These are phyloP conservation scores for Palythoa grandiflora DNA, from an alignment of 92 coral and sea anemone species.

Conservation along the genomic window DNA sequence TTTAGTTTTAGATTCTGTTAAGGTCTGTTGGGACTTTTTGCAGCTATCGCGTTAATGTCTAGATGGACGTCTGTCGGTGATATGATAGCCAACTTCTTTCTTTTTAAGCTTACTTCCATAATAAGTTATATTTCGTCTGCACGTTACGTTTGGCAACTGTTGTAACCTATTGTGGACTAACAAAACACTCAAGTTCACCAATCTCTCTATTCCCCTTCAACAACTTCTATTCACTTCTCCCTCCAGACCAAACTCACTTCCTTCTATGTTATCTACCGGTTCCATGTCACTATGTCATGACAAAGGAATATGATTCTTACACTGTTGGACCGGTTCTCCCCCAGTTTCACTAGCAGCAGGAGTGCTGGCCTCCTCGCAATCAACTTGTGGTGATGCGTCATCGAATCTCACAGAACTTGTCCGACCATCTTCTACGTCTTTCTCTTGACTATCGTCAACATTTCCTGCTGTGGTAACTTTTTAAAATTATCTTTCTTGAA, in stretches of 20 bases:
- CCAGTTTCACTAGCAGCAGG: slow-evolving; percentile 19
- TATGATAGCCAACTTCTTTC: too few relatives aligned
- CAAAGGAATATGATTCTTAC: background rate
- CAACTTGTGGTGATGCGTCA: slow-evolving; percentile 50
- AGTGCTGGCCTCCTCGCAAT: slow-evolving; percentile 18
- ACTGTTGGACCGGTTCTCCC: slow-evolving; percentile 18
- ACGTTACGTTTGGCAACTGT: background rate
- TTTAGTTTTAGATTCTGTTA: too few relatives aligned
- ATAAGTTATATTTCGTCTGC: too few relatives aligned
- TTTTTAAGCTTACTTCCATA: too few relatives aligned
- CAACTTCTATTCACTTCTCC: background rate
- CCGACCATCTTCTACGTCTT: slow-evolving; percentile 28
- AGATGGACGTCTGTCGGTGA: too few relatives aligned
- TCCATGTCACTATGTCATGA: background rate
- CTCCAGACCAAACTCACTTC: background rate
- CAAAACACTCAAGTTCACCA: background rate
- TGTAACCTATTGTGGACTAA: background rate
- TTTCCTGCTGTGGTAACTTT: background rate
- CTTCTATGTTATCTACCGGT: background rate
- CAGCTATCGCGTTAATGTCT: too few relatives aligned
- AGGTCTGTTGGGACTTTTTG: too few relatives aligned
- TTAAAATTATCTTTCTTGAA: background rate
- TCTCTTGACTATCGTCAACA: background rate
- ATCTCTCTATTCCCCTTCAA: background rate
- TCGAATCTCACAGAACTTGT: slow-evolving; percentile 62